Base-by-base conservation (phyloP, 1,140 invertebrate genomes). In the Pollicipes pollicipes region DNA sequence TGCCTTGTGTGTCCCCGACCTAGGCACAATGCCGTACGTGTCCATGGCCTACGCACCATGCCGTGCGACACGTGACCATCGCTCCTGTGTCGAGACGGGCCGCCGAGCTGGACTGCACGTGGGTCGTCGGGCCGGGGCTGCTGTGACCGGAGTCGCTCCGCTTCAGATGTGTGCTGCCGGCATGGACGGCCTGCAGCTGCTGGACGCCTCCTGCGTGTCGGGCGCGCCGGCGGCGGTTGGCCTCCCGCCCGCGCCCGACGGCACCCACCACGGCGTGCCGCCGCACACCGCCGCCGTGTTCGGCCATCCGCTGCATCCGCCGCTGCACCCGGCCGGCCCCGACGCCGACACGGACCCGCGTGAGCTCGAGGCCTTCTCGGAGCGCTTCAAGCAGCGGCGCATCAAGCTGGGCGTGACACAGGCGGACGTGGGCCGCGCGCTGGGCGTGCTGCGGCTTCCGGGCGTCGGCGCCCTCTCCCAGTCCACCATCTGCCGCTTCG, bases 351-450 rank as follows among this genome's bases (percentile, higher is more conserved):
- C 93, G 6, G 96, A 99, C 81, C 95, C 96, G 0, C 83, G 95
- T 66, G 97, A 99, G 78, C 83, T 99, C 45, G 97, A 99, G 82
- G 93, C 93, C 13, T 99, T 99, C 80, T 96, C 97, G 4, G 97
- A 99, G 79, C 83, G 94, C 66, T 99, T 99, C 83, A 99, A 99
- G 78, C 97, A 99, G 80, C 83, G 97, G 69, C 85, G 97, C 74
- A 99, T 99, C 76, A 99, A 99, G 81, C 77, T 88, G 31, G 97
- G 97, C 35, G 97, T 99, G 0, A 99, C 97, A 29, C 97, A 99
- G 78, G 96, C 97, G 0, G 96, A 99, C 81, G 96, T 99, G 16
- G 96, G 97, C 28, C 94, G 96, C 76, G 97, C 97, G 0, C 83
- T 99, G 71, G 96, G 95, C 26, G 98, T 98, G 81, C 85, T 99